Conservation (phyloP, 2,888 invertebrate genomes). For the Mylabris sibirica region DNA sequence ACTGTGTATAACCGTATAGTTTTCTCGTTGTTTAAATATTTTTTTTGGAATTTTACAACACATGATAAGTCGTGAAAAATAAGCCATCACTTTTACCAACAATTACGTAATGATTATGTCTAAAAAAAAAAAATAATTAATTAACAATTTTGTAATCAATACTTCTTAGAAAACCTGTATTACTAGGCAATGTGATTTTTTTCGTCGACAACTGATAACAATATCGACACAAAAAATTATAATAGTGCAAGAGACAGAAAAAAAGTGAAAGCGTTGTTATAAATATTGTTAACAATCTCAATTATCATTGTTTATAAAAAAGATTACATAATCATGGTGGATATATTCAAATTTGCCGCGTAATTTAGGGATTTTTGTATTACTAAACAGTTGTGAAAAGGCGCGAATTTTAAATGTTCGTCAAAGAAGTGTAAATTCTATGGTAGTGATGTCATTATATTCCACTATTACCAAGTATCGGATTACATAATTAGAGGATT, state of each 20-base stretch:
- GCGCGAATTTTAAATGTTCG: background rate
- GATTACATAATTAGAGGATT: constrained; percentile 27
- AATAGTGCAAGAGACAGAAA: background rate
- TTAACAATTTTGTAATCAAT: constrained; percentile 4
- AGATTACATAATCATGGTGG: background rate
- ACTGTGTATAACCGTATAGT: too few species aligned
- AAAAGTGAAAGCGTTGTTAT: constrained; percentile 13
- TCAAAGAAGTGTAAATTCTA: constrained; percentile 24
- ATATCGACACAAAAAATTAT: background rate
- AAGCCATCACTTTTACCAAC: constrained; percentile 11
- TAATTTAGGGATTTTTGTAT: background rate
- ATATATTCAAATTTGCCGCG: constrained; percentile 5
- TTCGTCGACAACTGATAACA: background rate
- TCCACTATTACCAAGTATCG: constrained; percentile 11
- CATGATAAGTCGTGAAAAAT: constrained; percentile 1
- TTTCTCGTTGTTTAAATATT: background rate
- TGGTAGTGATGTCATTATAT: constrained; percentile 28
- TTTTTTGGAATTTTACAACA: background rate
- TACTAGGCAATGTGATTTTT: background rate
- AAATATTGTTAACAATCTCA: background rate
- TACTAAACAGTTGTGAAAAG: background rate
- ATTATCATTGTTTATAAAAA: constrained; percentile 8
- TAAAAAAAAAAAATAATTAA: constrained; percentile 3
- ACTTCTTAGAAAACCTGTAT: background rate
- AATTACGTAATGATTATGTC: background rate